Percentiles rank a stretch among this genome's conserved stretches.
phyloP scores from a whole-genome alignment of 1,140 invertebrate genomes.

The Drepana arcuata region DNA sequence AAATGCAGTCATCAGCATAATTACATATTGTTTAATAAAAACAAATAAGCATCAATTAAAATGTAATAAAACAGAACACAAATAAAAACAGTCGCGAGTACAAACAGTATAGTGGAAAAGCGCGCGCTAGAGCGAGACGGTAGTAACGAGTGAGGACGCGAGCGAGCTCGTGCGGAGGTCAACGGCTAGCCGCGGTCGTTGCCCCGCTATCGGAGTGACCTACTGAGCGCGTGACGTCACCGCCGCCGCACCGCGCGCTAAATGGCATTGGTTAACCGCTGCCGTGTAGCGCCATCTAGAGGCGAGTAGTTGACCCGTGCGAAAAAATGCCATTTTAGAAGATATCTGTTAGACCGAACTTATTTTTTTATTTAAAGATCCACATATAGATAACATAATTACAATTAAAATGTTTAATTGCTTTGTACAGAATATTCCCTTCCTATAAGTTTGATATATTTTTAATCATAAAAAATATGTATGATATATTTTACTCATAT shows the following conservation, averaged over 20 bases:
- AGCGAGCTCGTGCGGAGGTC: constrained; percentile 67
- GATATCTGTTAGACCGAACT: too few species aligned
- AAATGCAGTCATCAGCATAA: background rate
- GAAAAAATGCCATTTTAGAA: too few species aligned
- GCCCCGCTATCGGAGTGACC: constrained; percentile 72
- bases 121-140: constrained; percentile 40
- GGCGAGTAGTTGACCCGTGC: constrained; percentile 34
- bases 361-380: too few species aligned
- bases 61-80: constrained; percentile 23
- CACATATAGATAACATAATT: too few species aligned
- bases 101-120: constrained; percentile 51
- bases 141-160: constrained; percentile 51
- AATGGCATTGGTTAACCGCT: constrained; percentile 39
- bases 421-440: too few species aligned
- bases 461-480: too few species aligned
- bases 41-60: constrained; percentile 21
- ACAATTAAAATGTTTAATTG: too few species aligned
- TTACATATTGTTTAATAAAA: constrained; percentile 10
- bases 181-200: constrained; percentile 73
- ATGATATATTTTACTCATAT: too few species aligned
- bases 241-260: constrained; percentile 46
- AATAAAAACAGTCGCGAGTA: constrained; percentile 38
- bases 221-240: constrained; percentile 71
- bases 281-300: constrained; percentile 49
- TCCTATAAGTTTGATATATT: too few species aligned